These are phyloP conservation scores for Porites rus DNA, from an alignment of 92 coral and sea anemone species.

Conservation along the genomic window DNA sequence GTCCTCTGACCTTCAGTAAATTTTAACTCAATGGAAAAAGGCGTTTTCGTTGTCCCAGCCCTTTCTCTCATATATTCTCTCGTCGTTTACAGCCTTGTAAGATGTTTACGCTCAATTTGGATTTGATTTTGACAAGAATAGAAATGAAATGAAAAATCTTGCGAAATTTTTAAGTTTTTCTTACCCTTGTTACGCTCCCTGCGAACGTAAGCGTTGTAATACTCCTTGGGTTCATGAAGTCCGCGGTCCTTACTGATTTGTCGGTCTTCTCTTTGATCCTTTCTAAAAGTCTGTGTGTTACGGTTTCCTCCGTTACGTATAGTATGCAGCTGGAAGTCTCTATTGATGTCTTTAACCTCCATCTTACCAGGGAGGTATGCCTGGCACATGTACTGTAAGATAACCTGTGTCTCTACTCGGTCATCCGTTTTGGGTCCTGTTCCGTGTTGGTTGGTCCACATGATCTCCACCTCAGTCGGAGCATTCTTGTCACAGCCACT, in stretches of 20 bases:
- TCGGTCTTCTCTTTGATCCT: neutral
- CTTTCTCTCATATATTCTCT: too few relatives aligned
- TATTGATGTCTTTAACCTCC: conserved; percentile 22
- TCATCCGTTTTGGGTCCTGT: conserved; percentile 57
- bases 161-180: neutral
- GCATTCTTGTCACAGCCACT: conserved; percentile 42
- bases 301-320: conserved; percentile 38
- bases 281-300: neutral
- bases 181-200: conserved; percentile 39
- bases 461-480: conserved; percentile 42
- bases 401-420: conserved; percentile 61
- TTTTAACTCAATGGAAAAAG: too few relatives aligned
- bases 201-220: neutral
- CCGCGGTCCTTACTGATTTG: neutral
- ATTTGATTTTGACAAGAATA: too few relatives aligned
- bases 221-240: conserved; percentile 26
- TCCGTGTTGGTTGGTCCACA: conserved; percentile 80
- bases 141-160: neutral
- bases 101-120: too few relatives aligned
- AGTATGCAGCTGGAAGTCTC: conserved; percentile 29
- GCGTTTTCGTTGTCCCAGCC: too few relatives aligned
- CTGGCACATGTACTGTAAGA: conserved; percentile 66
- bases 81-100: too few relatives aligned
- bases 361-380: conserved; percentile 15
- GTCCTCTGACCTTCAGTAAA: too few relatives aligned